phyloP scores from a whole-genome alignment of 2,888 invertebrate species.

The Stegophylla sp. region DNA sequence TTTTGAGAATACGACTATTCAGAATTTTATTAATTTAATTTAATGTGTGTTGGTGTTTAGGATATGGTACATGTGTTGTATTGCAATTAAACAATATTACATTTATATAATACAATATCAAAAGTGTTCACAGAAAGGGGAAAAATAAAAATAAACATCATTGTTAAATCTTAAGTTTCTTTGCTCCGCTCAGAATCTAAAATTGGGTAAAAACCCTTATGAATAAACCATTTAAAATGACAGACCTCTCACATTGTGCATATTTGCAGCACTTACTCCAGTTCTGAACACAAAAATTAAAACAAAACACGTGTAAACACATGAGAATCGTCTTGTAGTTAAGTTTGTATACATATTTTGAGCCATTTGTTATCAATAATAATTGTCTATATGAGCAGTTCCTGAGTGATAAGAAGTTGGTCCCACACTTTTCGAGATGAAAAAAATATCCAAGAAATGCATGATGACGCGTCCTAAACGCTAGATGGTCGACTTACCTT shows the following conservation, averaged over 20 bases:
- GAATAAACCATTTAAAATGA: slow-evolving; percentile 42
- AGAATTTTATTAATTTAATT: no score
- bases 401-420: slow-evolving; percentile 43
- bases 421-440: slow-evolving; percentile 51
- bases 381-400: no score
- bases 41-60: no score
- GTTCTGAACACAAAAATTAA: slow-evolving; percentile 59
- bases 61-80: no score
- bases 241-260: slow-evolving; percentile 58
- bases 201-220: slow-evolving; percentile 51
- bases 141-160: no score
- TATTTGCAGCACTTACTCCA: slow-evolving; percentile 57
- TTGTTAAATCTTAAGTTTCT: no score
- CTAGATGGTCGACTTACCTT: slow-evolving; percentile 69
- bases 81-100: no score
- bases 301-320: slow-evolving; percentile 55
- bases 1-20: no score
- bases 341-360: slow-evolving; percentile 35
- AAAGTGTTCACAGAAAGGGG: no score
- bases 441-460: slow-evolving; percentile 23
- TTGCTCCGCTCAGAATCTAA: slow-evolving; percentile 51
- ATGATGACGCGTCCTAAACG: background rate
- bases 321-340: slow-evolving; percentile 37
- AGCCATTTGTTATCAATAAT: slow-evolving; percentile 26
- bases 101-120: no score